Percentiles rank a stretch among this genome's conserved stretches.
Conservation (phyloP, 53 echinoderm and acorn worm species). For the Zoroaster sp. region DNA sequence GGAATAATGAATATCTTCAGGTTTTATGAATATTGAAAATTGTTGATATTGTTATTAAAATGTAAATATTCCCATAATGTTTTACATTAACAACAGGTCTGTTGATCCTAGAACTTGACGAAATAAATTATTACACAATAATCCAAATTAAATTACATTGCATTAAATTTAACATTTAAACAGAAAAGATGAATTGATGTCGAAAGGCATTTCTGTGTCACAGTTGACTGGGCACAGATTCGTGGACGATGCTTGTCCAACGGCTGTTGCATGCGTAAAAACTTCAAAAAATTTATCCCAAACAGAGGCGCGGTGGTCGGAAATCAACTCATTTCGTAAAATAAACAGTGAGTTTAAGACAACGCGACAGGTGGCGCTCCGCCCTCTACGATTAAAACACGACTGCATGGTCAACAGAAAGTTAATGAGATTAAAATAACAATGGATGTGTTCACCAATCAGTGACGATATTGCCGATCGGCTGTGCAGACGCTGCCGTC, state of each 20-base stretch:
- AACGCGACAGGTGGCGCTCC: neutral
- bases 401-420: neutral
- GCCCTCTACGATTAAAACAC: neutral
- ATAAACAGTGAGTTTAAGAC: neutral
- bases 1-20: no score
- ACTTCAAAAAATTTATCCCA: no score
- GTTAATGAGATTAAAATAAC: slow-evolving; percentile 33
- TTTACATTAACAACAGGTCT: no score
- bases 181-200: neutral
- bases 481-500: neutral
- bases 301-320: no score
- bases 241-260: neutral
- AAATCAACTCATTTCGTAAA: neutral
- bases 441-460: neutral
- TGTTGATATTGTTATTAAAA: no score
- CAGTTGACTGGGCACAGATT: neutral
- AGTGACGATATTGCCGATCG: neutral
- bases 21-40: no score
- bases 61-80: no score
- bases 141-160: neutral
- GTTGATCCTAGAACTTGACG: no score
- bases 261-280: neutral
- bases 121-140: neutral
- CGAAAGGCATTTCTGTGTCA: neutral
- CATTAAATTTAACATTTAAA: neutral